Conservation (phyloP, 2,113 vertebrate genomes). For the Perognathus longimembris region DNA sequence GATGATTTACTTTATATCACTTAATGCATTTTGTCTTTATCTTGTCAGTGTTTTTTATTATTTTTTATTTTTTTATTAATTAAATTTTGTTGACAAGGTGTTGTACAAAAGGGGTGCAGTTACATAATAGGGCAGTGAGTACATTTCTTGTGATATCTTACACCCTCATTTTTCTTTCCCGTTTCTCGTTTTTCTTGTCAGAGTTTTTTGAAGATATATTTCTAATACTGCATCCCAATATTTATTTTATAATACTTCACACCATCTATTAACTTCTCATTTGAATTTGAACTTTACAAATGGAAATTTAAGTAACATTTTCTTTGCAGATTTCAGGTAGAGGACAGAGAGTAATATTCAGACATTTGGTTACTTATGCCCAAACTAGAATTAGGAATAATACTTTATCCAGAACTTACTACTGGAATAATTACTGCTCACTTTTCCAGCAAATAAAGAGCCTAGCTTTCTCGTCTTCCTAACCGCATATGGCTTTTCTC, state of each 20-base stretch:
- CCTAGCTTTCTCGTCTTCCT: background rate
- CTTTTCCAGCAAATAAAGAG: background rate
- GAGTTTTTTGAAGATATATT: conserved; percentile 4
- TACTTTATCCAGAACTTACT: background rate
- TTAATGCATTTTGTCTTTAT: background rate
- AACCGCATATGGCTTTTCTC: background rate
- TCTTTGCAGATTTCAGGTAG: background rate
- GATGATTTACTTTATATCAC: background rate
- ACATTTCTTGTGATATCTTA: no score
- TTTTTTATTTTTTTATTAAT: no score
- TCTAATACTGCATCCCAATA: background rate
- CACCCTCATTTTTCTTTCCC: no score
- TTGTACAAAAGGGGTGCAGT: no score
- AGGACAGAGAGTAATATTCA: background rate
- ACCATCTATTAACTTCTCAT: background rate
- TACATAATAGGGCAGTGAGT: no score
- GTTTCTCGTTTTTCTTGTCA: no score
- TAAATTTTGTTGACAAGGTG: no score
- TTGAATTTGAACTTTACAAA: background rate
- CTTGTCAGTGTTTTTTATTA: background rate
- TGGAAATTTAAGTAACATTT: background rate
- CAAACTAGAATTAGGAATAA: background rate
- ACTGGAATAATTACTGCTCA: background rate
- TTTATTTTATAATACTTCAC: background rate
- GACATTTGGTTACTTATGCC: background rate